phyloP scores from a whole-genome alignment of 1,140 invertebrate species.

The Pogonomyrmex californicus region DNA sequence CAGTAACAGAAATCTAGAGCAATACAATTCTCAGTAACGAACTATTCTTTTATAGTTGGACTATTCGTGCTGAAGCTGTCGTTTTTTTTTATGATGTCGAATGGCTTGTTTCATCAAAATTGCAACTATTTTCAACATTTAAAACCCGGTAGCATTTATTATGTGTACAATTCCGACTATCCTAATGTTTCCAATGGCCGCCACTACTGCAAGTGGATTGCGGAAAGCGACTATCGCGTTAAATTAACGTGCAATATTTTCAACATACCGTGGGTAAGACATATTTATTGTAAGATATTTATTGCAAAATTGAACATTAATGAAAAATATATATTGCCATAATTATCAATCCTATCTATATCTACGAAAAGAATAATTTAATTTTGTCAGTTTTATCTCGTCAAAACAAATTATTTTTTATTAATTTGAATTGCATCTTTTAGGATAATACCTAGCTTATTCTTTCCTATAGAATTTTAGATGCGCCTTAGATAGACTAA shows the following conservation, averaged over 20 bases:
- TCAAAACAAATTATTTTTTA: constrained; percentile 3
- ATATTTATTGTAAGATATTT: neutral
- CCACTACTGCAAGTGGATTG: constrained; percentile 86
- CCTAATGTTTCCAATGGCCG: constrained; percentile 83
- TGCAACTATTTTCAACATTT: constrained; percentile 80
- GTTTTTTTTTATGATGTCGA: constrained; percentile 13
- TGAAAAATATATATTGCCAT: neutral
- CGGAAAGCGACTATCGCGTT: constrained; percentile 85
- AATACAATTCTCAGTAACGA: neutral
- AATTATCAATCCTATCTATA: no score
- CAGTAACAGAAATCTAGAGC: neutral
- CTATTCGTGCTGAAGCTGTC: constrained; percentile 14
- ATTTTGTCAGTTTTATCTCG: neutral
- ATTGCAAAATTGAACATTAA: neutral
- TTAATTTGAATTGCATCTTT: constrained; percentile 35
- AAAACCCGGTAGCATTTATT: constrained; percentile 80
- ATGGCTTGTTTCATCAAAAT: neutral
- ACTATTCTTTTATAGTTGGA: constrained; percentile 32
- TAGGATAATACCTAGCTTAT: neutral
- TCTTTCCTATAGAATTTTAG: constrained; percentile 59
- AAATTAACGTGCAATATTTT: constrained; percentile 84
- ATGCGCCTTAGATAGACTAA: constrained; percentile 79
- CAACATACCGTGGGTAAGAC: constrained; percentile 86
- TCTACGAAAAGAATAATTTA: constrained; percentile 1
- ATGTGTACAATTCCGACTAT: constrained; percentile 86